These are phyloP conservation scores for Oncorhynchus tshawytscha DNA, from an alignment of 2,113 vertebrate genomes.

Conservation along the genomic window DNA sequence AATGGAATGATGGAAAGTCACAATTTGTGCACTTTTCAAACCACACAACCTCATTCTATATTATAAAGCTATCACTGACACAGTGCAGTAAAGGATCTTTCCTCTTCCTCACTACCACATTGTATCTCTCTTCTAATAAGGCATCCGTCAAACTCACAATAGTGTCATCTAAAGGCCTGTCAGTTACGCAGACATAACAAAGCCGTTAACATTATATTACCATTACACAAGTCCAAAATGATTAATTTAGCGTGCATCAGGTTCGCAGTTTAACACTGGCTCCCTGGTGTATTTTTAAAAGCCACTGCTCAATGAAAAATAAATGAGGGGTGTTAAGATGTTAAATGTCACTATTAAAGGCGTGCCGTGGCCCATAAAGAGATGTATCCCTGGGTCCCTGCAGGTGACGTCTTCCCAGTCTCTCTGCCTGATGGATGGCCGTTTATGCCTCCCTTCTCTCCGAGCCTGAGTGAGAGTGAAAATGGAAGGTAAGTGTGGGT, in stretches of 20 bases:
- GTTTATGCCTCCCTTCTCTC: slow-evolving; percentile 23
- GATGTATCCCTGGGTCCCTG: background rate
- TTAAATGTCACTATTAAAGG: slow-evolving; percentile 62
- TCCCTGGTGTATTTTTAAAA: slow-evolving; percentile 50
- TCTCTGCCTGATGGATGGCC: no score
- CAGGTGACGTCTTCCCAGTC: no score
- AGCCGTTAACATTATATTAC: slow-evolving; percentile 50
- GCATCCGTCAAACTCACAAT: slow-evolving; percentile 39
- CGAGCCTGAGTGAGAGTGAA: slow-evolving; percentile 28
- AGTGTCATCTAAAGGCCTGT: slow-evolving; percentile 36
- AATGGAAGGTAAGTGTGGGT: slow-evolving; percentile 43
- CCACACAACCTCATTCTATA: background rate
- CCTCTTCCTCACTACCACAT: background rate
- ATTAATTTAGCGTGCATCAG: slow-evolving; percentile 51
- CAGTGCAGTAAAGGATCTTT: background rate
- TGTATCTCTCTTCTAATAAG: slow-evolving; percentile 37
- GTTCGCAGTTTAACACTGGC: slow-evolving; percentile 44
- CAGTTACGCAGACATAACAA: slow-evolving; percentile 43
- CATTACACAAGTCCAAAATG: slow-evolving; percentile 14
- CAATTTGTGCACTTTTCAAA: background rate
- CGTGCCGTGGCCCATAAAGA: slow-evolving; percentile 7
- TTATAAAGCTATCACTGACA: background rate
- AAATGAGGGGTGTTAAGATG: slow-evolving; percentile 46
- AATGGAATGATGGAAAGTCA: background rate
- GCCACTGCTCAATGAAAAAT: slow-evolving; percentile 34